A percentile compares a stretch with the other conserved stretches of the same genome.
Conservation (phyloP, 2,888 invertebrate genomes). For the Blastobasis adustella region DNA sequence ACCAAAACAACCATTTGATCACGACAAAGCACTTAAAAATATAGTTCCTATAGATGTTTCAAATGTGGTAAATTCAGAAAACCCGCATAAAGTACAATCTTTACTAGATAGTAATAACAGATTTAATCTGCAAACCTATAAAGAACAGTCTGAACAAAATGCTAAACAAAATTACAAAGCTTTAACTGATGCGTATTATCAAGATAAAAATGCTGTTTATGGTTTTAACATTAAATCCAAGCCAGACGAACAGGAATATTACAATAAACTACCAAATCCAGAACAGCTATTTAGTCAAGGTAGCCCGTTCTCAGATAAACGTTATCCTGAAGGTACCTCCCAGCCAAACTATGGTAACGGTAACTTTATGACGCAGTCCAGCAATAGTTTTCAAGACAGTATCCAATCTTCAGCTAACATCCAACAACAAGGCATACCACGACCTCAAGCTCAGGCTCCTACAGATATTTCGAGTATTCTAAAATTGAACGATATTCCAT, state of each 20-base stretch:
- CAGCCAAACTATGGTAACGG: conserved; percentile 24
- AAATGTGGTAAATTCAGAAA: conserved; percentile 54
- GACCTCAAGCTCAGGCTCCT: conserved; percentile 33
- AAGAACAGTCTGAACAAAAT: conserved; percentile 45
- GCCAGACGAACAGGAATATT: conserved; percentile 44
- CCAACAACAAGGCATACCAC: conserved; percentile 35
- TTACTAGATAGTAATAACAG: conserved; percentile 31
- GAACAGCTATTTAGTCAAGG: conserved; percentile 36
- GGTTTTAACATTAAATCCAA: conserved; percentile 53
- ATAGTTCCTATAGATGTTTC: conserved; percentile 65
- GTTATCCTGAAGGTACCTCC: conserved; percentile 30
- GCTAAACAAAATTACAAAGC: conserved; percentile 47
- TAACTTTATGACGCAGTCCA: conserved; percentile 34
- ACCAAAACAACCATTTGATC: conserved; percentile 57
- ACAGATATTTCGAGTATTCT: conserved; percentile 45
- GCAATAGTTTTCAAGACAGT: conserved; percentile 37
- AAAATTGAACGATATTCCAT: conserved; percentile 59
- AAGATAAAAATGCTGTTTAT: conserved; percentile 58
- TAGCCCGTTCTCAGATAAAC: conserved; percentile 25
- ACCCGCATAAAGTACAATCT: conserved; percentile 28
- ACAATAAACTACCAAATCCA: conserved; percentile 35
- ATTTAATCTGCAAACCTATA: conserved; percentile 34
- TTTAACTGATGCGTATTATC: conserved; percentile 53
- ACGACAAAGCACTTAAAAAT: conserved; percentile 64
- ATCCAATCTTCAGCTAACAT: conserved; percentile 35